Conservation (phyloP, 2,113 vertebrate genomes). For the Oxyruncus cristatus region DNA sequence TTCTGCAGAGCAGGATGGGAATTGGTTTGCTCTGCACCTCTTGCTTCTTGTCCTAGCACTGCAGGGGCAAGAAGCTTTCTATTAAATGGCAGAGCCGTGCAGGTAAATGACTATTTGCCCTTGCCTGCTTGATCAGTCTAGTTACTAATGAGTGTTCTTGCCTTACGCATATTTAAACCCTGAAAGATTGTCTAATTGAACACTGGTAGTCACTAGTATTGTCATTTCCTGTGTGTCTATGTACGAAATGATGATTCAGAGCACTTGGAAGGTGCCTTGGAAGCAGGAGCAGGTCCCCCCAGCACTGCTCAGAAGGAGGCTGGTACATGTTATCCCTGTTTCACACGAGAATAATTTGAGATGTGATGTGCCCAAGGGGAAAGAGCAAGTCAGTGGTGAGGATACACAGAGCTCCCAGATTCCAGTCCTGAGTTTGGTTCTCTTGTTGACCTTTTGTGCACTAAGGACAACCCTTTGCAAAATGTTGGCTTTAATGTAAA, state of each 20-base stretch:
- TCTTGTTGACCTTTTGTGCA: not conserved
- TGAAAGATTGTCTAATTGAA: conserved; percentile 47
- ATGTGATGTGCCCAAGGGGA: not conserved
- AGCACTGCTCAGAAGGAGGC: not conserved
- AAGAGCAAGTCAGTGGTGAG: not conserved
- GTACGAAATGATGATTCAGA: not conserved
- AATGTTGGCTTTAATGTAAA: not conserved
- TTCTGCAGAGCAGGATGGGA: not conserved
- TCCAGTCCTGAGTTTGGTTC: not conserved
- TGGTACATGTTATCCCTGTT: not conserved
- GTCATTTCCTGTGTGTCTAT: not conserved
- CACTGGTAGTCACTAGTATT: not conserved
- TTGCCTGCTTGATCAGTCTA: conserved; percentile 5
- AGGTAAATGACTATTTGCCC: conserved; percentile 27
- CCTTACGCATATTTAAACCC: conserved; percentile 52
- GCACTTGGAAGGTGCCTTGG: not conserved
- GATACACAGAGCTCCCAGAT: not conserved
- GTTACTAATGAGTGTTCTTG: conserved; percentile 2
- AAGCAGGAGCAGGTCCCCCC: not conserved
- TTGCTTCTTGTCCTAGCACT: not conserved
- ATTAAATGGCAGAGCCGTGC: conserved; percentile 5
- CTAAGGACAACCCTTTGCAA: not conserved
- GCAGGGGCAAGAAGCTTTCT: not conserved
- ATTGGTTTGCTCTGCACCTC: not conserved
- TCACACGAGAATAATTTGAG: not conserved